A percentile compares a stretch with the other conserved stretches of the same genome.
phyloP scores from a whole-genome alignment of 2,797 vertebrate species.

The Liparis tanakae region DNA sequence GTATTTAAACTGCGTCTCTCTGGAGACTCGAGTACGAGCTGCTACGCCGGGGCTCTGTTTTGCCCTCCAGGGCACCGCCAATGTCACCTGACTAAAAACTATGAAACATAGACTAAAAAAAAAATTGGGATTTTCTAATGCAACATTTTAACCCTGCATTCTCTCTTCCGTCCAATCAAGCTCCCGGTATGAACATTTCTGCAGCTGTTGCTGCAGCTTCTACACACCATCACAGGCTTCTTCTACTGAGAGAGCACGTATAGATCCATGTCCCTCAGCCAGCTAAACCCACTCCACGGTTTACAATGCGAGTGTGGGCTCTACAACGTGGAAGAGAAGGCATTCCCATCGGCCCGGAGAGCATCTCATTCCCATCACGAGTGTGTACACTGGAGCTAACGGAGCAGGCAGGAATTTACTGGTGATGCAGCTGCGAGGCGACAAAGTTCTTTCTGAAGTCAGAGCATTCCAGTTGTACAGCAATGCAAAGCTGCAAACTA shows the following conservation, averaged over 20 bases:
- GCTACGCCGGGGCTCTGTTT: not conserved
- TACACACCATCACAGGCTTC: not conserved
- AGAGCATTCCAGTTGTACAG: not conserved
- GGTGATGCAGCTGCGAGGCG: not conserved
- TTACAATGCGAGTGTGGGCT: conserved; percentile 32
- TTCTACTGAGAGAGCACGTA: conserved; percentile 14
- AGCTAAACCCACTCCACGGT: conserved; percentile 6
- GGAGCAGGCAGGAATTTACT: not conserved
- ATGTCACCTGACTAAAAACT: not conserved
- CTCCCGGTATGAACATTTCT: not conserved
- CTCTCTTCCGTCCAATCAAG: not conserved
- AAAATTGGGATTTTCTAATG: not conserved
- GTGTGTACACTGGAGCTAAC: conserved; percentile 3
- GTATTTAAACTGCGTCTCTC: not conserved
- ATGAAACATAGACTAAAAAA: not conserved
- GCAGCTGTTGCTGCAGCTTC: not conserved
- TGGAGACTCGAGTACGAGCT: not conserved
- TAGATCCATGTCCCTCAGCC: not conserved
- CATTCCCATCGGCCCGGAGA: not conserved
- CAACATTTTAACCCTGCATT: not conserved
- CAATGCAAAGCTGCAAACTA: conserved; percentile 1
- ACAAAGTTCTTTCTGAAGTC: conserved; percentile 2
- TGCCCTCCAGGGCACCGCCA: not conserved
- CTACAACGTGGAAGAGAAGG: conserved; percentile 12
- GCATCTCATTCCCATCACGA: conserved; percentile 12